These are phyloP conservation scores for Anser cygnoides DNA, from an alignment of 2,113 vertebrate species.

Conservation along the genomic window DNA sequence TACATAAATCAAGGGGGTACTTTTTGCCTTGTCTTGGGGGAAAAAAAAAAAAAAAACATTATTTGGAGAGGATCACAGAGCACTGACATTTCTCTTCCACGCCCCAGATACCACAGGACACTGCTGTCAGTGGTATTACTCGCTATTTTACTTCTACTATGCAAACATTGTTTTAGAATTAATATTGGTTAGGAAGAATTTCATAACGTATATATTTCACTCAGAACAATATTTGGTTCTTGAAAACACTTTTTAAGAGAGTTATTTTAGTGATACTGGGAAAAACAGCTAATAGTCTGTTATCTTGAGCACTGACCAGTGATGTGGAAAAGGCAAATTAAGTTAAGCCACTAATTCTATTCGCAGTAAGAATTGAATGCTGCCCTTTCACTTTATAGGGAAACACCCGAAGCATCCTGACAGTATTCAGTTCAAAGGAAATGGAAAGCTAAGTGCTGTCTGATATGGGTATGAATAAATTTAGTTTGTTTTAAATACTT, in stretches of 20 bases:
- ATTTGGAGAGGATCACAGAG: neutral
- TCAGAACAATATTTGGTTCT: neutral
- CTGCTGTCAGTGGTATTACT: neutral
- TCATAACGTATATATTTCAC: neutral
- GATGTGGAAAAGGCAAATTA: conserved; percentile 12
- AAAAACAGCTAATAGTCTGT: neutral
- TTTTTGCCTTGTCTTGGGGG: neutral
- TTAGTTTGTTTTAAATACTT: neutral
- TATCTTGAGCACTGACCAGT: neutral
- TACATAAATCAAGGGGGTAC: neutral
- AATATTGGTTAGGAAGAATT: neutral
- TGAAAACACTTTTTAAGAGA: conserved; percentile 5
- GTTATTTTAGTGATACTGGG: neutral
- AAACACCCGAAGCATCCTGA: neutral
- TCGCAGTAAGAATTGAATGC: neutral
- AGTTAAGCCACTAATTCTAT: neutral
- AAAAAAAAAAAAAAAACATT: neutral
- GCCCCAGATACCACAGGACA: neutral
- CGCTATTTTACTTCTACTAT: neutral
- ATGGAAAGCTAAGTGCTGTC: neutral
- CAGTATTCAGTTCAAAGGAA: neutral
- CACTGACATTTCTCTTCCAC: neutral
- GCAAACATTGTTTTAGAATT: neutral
- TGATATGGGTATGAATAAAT: neutral
- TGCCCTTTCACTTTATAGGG: neutral